Base-by-base conservation (phyloP, 2,888 invertebrate genomes). In the Drosophila yooni region DNA sequence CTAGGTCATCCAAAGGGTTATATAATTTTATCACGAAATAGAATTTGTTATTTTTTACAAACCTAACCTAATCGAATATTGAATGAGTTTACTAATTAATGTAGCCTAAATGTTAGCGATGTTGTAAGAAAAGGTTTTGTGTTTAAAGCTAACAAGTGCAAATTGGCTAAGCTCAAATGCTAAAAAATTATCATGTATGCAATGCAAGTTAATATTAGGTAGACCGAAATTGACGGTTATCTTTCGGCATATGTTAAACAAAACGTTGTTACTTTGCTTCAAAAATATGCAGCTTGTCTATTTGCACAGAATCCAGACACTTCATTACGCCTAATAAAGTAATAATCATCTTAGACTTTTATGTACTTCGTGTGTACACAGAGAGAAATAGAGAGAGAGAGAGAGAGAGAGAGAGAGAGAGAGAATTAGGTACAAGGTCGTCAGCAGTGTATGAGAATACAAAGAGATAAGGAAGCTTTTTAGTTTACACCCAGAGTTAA, bases 351-450 rank as follows among this genome's bases (percentile, higher is more conserved):
- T 36, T 6, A 62, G 25, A 56, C 31, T 60, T 40, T 46, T 27
- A 31, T 43, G 5, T 18, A 3, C 7, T 27, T 4, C 29, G 21
- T 25, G 38, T 7, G 31, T 25, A 57, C 56, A 58, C 13, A 27
- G 40, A 6, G 43, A 43, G 6, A 15, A 2, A 33, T 0, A 36
- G 3, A 43, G 5, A 43, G 11, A 11, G 11, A 43, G n/a, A 43
- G 40, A 43, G 5, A 43, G 11, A 11, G 11, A 43, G n/a, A 43
- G 40, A 43, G 43, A 21, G 18, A 33, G 33, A 10, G 21, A 27
- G 33, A 36, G 25, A 31, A 76, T 67, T 76, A 25, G 11, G 58
- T 46, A 65, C 77, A 78, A 78, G 77, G 77, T 76, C 51, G 64
- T n/a, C 29, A 18, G 50, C 25, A 51, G 51, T 43, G 40, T 48